Percentiles rank a stretch among this genome's conserved stretches.
Conservation (phyloP, 2,113 vertebrate species). For the Mesocricetus auratus region DNA sequence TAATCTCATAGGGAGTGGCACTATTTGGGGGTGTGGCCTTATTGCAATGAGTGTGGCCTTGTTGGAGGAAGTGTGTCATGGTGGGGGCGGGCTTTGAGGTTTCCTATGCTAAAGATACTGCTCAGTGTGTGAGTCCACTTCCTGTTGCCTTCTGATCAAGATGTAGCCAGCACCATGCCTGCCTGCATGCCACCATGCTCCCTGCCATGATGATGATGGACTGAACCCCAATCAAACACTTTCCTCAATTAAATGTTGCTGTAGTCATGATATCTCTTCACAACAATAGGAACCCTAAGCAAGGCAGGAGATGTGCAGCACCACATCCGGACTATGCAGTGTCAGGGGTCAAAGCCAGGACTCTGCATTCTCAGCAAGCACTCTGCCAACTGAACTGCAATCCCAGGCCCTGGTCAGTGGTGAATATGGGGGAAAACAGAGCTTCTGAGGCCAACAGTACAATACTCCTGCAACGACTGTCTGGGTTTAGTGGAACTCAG, state of each 20-base stretch:
- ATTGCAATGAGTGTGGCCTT: background rate
- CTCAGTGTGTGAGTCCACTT: background rate
- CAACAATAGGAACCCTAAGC: background rate
- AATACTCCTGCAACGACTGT: background rate
- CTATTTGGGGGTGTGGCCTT: background rate
- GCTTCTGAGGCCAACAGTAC: background rate
- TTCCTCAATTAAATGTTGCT: background rate
- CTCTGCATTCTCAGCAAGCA: background rate
- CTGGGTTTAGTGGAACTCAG: conserved; percentile 18
- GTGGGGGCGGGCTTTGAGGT: background rate
- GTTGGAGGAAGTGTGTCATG: background rate
- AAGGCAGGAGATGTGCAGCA: background rate
- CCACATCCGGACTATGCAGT: background rate
- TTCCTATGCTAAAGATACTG: background rate
- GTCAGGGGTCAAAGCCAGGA: background rate
- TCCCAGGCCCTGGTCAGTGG: background rate
- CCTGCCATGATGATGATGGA: background rate
- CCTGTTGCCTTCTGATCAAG: background rate
- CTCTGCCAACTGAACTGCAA: background rate
- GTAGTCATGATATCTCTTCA: background rate
- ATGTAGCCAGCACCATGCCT: background rate
- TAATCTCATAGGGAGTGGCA: background rate
- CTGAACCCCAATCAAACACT: background rate
- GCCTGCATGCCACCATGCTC: background rate
- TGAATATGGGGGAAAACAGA: background rate